phyloP scores from a whole-genome alignment of 2,797 vertebrate species.

The Chelonia mydas region DNA sequence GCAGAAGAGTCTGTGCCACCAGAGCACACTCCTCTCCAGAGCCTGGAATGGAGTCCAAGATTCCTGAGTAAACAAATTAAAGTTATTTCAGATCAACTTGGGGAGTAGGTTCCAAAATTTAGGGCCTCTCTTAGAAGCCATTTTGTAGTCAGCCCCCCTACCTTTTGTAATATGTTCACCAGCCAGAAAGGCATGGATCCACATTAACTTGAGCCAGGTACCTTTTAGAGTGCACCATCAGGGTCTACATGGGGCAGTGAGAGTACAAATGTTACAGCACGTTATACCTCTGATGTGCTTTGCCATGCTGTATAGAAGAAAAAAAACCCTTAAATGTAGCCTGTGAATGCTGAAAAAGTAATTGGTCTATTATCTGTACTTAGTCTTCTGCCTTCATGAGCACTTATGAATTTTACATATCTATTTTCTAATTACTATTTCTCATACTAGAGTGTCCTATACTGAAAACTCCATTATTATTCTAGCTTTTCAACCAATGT shows the following conservation, averaged over 20 bases:
- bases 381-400: slow-evolving; percentile 54
- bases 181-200: neutral
- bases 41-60: neutral
- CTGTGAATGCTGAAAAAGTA: slow-evolving; percentile 57
- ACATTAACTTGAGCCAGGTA: neutral
- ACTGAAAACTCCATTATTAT: slow-evolving; percentile 67
- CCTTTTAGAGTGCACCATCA: neutral
- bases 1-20: too few relatives aligned
- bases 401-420: slow-evolving; percentile 66
- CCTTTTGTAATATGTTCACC: neutral
- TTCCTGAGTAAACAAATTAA: neutral
- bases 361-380: slow-evolving; percentile 64
- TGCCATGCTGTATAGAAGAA: neutral
- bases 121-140: neutral
- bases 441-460: slow-evolving; percentile 58
- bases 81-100: neutral
- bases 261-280: neutral
- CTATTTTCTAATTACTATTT: slow-evolving; percentile 71
- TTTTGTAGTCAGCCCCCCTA: neutral
- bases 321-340: neutral
- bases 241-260: neutral
- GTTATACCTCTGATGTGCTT: neutral
- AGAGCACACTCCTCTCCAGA: too few relatives aligned
- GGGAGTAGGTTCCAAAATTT: neutral
- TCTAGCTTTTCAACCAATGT: slow-evolving; percentile 62